A percentile compares a stretch with the other conserved stretches of the same genome.
These are phyloP conservation scores for Agrilus biguttatus DNA, from an alignment of 2,888 invertebrate genomes.

Conservation along the genomic window DNA sequence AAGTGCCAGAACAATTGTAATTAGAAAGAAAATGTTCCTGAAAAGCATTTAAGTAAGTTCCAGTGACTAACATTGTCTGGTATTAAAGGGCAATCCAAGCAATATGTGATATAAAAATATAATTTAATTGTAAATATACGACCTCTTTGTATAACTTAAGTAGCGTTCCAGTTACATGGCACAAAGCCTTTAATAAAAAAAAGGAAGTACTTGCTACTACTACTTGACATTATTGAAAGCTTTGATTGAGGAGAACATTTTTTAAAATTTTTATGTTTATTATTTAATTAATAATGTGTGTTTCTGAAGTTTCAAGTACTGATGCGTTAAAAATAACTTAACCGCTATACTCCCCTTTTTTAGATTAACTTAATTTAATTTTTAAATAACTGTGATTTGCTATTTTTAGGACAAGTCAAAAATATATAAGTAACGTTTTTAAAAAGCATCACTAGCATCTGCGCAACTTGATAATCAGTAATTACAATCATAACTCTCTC, in stretches of 20 bases:
- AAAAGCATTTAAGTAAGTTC: slow-evolving; percentile 33
- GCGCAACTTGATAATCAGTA: too few species aligned
- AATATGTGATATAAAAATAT: slow-evolving; percentile 27
- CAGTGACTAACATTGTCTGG: slow-evolving; percentile 19
- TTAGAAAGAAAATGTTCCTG: slow-evolving; percentile 33
- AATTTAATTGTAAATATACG: slow-evolving; percentile 10
- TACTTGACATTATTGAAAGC: neutral
- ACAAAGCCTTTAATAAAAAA: slow-evolving; percentile 7
- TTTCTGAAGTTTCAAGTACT: slow-evolving; percentile 3
- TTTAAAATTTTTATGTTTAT: slow-evolving; percentile 3
- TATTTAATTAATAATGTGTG: slow-evolving; percentile 7
- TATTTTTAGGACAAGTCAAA: neutral
- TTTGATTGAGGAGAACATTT: too few species aligned
- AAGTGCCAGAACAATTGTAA: slow-evolving; percentile 28
- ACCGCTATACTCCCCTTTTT: slow-evolving; percentile 1
- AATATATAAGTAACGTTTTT: slow-evolving; percentile 7
- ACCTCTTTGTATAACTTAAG: slow-evolving; percentile 15
- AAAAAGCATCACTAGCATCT: slow-evolving; percentile 2
- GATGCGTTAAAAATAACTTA: slow-evolving; percentile 1
- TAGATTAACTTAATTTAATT: slow-evolving; percentile 7
- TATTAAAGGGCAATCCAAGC: slow-evolving; percentile 31
- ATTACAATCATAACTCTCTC: too few species aligned
- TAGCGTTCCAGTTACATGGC: slow-evolving; percentile 10
- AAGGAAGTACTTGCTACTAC: slow-evolving; percentile 2
- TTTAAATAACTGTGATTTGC: neutral